phyloP scores from a whole-genome alignment of 2,888 invertebrate species.

The Muschampia plurimacula region DNA sequence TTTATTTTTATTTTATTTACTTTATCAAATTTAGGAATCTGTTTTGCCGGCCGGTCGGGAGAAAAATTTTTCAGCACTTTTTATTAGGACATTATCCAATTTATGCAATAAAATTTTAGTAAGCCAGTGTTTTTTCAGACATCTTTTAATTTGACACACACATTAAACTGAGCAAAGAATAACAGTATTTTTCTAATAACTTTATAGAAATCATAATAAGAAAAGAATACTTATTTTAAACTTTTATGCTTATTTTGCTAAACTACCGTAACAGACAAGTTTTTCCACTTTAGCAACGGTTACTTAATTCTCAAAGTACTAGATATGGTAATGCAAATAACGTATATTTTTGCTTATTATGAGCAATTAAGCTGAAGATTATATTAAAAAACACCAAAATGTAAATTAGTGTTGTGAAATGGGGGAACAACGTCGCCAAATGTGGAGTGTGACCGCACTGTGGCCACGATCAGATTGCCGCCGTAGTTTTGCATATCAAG shows the following conservation, averaged over 20 bases:
- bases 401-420: slow-evolving; percentile 18
- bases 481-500: slow-evolving; percentile 70
- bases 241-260: neutral
- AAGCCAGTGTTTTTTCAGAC: too few relatives aligned
- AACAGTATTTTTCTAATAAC: too few relatives aligned
- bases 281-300: slow-evolving; percentile 9
- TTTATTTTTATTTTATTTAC: too few relatives aligned
- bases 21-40: too few relatives aligned
- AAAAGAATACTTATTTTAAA: neutral
- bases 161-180: neutral
- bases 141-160: neutral
- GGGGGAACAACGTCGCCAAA: slow-evolving; percentile 51
- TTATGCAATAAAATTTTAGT: neutral
- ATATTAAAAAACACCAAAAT: slow-evolving; percentile 27
- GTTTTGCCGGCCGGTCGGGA: too few relatives aligned
- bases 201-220: neutral
- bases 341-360: slow-evolving; percentile 32
- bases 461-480: slow-evolving; percentile 65
- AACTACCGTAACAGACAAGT: slow-evolving; percentile 14
- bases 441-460: slow-evolving; percentile 61
- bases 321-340: slow-evolving; percentile 17
- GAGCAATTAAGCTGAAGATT: slow-evolving; percentile 31
- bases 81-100: too few relatives aligned
- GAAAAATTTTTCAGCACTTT: too few relatives aligned
- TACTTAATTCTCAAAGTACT: slow-evolving; percentile 13